Evolutionary conservation across 2,797 vertebrate species (phyloP), one percentile per base, ranked within the genome.

Genomic region (Lateolabrax maculatus): DNA sequence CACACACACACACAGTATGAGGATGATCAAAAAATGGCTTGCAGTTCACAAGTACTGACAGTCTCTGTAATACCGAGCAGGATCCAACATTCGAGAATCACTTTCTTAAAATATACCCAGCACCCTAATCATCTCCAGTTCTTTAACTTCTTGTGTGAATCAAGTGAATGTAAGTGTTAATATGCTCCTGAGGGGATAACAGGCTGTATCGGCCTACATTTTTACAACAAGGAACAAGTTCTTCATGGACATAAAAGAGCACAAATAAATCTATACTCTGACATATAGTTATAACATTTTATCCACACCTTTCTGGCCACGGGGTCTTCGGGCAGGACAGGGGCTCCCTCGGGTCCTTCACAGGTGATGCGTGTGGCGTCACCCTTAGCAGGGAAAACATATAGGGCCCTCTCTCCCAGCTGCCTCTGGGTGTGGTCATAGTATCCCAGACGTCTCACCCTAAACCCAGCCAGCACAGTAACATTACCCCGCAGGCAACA

Each of bases 381-480:
- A 43, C 97, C 97, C 90, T 98, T 98, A 68, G 97, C 97, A 0
- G 98, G 97, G 90, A 99, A 98, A 65, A 99, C 94, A 37, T 99
- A 99, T 15, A 99, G 96, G 31, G 97, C 97, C 67, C 98, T 95
- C 78, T 99, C 98, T 31, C 98, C 98, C 44, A 99, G 96, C 91
- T 98, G 97, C 89, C 97, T 96, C 92, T 99, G 98, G 72, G 97
- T 97, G 94, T 99, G 98, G 93, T 99, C 98, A 69, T 98, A 99
- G 91, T 97, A 98, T 31, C 97, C 97, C 21, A 99, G 93, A 63
- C 98, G 96, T 87, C 96, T 97, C 78, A 99, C 98, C 93, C 98
- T 99, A 84, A 72, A 67, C 2, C 39, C 62, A 70, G 56, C 6
- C 34, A 39, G 43, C 7, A 73, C 3, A 76, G 52, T 4, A 25